Base-by-base conservation (phyloP, 2,888 invertebrate genomes). In the Sclerodermus sp. region DNA sequence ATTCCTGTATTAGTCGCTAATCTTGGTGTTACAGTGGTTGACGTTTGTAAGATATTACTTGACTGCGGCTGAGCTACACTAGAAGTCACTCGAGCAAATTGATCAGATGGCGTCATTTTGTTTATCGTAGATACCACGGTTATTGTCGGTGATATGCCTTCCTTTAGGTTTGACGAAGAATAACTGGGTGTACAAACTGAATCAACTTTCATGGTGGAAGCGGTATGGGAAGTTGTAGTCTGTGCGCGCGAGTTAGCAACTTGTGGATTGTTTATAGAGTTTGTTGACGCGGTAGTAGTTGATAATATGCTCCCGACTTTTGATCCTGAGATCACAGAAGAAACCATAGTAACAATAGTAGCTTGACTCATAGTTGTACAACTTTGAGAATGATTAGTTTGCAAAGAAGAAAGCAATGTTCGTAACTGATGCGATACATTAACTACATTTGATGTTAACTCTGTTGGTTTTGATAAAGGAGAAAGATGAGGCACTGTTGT, bases 401-500 rank as follows among this genome's bases (percentile, higher is more conserved):
- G 85, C 29, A 87, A 70, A 0, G 87, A 87, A 0, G 88, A 87
- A 73, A 88, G 80, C 42, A 88, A 81, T 4, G 85, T 85, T 31
- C 87, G 79, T 40, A 87, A 69, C 65, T 87, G 88, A 70, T 87
- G 87, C 0, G 87, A 87, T 0, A 85, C 87, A 67, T 87, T 88
- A 0, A 85, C 87, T 79, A 88, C 86, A 65, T 87, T 87, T 0
- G 87, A 85, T 12, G 87, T 87, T 42, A 88, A 76, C 69, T 89
- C 88, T 1, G 86, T 84, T 0, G 88, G 88, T 69, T 88, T 87
- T 0, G 88, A 88, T 1, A 89, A 71, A 0, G 88, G 88, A 0
- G 88, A 88, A 17, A 88, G 74, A 68, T 88, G 88, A 0, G 88
- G 87, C 42, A 87, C 81, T 0, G 83, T 81, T 3, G 83, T 81